Evolutionary conservation across 2,888 invertebrate genomes (phyloP), one percentile per base, ranked within the genome.

Genomic region (Blastobasis adustella): DNA sequence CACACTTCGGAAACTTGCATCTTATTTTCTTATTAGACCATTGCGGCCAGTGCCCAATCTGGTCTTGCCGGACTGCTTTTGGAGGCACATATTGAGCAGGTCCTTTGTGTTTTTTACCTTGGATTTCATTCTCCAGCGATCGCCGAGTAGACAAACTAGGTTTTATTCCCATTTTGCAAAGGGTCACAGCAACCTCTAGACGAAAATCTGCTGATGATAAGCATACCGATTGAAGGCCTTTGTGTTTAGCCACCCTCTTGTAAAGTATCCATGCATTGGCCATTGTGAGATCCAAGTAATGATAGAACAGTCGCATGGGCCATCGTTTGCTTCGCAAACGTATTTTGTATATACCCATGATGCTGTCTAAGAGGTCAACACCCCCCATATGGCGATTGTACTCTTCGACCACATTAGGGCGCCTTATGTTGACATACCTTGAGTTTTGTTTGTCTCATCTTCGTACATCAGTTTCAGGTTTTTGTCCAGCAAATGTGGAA

Each of bases 401-500:
- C n/a, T n/a, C n/a, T n/a, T n/a, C n/a, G n/a, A n/a, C n/a, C n/a
- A n/a, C n/a, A n/a, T n/a, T n/a, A n/a, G n/a, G n/a, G n/a, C n/a
- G n/a, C n/a, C n/a, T n/a, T n/a, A n/a, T n/a, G n/a, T n/a, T n/a
- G n/a, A n/a, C n/a, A n/a, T n/a, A n/a, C n/a, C n/a, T n/a, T n/a
- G n/a, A n/a, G n/a, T n/a, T n/a, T n/a, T n/a, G n/a, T n/a, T n/a
- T n/a, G n/a, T n/a, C n/a, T n/a, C n/a, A n/a, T n/a, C n/a, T n/a
- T n/a, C n/a, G n/a, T n/a, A n/a, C n/a, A 7, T 56, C 36, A 39
- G 55, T 36, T 44, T 54, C 57, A n/a, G 70, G 65, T 10, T 60
- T 36, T 58, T 60, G 54, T 37, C 67, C 71, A 52, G 57, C 65
- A 58, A 69, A 73, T 55, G 63, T 66, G 5, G 71, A 73, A 45